These are phyloP conservation scores for Rhinogobius similis DNA, from an alignment of 2,113 vertebrate species.

Conservation along the genomic window DNA sequence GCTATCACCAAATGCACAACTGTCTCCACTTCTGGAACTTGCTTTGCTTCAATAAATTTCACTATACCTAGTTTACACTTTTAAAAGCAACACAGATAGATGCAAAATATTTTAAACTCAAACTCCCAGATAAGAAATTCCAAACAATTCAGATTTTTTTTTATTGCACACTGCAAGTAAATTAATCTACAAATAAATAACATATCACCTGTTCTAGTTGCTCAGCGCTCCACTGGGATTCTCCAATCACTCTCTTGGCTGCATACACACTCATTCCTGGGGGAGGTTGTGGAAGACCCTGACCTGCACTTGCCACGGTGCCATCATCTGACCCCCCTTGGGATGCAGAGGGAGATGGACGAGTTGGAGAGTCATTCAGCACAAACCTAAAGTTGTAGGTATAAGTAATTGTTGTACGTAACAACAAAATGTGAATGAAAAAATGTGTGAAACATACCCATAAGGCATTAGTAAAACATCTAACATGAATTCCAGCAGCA, in stretches of 20 bases:
- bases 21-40: constrained; percentile 94
- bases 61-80: constrained; percentile 98
- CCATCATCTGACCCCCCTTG: constrained; percentile 79
- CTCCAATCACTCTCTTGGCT: constrained; percentile 94
- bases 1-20: constrained; percentile 95
- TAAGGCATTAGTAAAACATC: constrained; percentile 99
- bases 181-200: not conserved
- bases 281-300: constrained; percentile 91
- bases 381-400: constrained; percentile 81
- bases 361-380: constrained; percentile 90
- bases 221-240: constrained; percentile 94
- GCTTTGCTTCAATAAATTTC: constrained; percentile 95
- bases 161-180: not conserved
- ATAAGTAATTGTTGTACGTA: constrained; percentile 1
- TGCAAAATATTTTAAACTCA: not conserved
- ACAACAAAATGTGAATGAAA: not conserved
- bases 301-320: constrained; percentile 63
- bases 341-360: constrained; percentile 81
- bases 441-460: constrained; percentile 79
- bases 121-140: not conserved
- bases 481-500: constrained; percentile 97
- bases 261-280: constrained; percentile 97
- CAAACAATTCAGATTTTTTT: not conserved
- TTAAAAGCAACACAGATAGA: constrained; percentile 8
- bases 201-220: constrained; percentile 89